Percentiles rank a stretch among this genome's conserved stretches.
Evolutionary conservation across 2,888 invertebrate species (phyloP).

Genomic region (Ptychoptera contaminata): DNA sequence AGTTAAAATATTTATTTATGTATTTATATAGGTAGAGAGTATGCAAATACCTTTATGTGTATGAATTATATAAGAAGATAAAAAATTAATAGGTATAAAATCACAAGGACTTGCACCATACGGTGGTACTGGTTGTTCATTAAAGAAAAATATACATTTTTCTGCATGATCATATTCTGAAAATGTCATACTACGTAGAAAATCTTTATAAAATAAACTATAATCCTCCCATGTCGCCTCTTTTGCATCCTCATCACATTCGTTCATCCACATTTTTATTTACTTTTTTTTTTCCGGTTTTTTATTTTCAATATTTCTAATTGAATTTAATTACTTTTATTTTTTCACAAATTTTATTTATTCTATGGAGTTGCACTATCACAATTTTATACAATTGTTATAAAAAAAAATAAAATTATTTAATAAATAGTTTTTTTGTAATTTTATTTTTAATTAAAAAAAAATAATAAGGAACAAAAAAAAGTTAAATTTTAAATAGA

Average conservation of each 20-base stretch:
- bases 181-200: slow-evolving; percentile 29
- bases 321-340: too few relatives aligned
- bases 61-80: slow-evolving; percentile 29
- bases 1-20: too few relatives aligned
- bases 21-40: too few relatives aligned
- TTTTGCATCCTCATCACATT: slow-evolving; percentile 23
- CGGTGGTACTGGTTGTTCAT: slow-evolving; percentile 25
- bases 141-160: slow-evolving; percentile 23
- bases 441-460: too few relatives aligned
- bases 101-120: slow-evolving; percentile 22
- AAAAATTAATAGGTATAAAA: slow-evolving; percentile 29
- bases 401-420: too few relatives aligned
- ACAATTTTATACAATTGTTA: background rate
- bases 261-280: slow-evolving; percentile 25
- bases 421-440: too few relatives aligned
- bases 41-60: slow-evolving; percentile 31
- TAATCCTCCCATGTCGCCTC: slow-evolving; percentile 37
- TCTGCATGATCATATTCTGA: slow-evolving; percentile 33
- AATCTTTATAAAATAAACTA: slow-evolving; percentile 27
- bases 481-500: too few relatives aligned
- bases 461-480: too few relatives aligned
- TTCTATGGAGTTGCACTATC: too few relatives aligned
- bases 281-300: too few relatives aligned
- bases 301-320: background rate
- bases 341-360: background rate